These are phyloP conservation scores for Gavia stellata DNA, from an alignment of 2,113 vertebrate genomes.

Conservation along the genomic window DNA sequence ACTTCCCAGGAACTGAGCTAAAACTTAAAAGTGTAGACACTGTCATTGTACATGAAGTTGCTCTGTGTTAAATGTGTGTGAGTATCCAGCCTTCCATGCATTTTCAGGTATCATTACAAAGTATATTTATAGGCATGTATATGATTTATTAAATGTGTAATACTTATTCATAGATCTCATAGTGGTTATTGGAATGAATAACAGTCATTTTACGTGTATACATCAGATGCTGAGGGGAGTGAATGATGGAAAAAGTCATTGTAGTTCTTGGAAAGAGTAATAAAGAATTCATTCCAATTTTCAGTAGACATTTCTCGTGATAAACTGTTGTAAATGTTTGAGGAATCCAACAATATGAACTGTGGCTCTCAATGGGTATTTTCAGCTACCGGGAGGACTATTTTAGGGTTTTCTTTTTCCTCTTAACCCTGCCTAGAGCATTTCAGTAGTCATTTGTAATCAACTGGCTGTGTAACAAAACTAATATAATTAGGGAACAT, in stretches of 20 bases:
- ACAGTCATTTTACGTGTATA: neutral
- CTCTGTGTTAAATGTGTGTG: neutral
- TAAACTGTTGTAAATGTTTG: neutral
- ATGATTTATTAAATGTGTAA: neutral
- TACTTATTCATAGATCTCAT: neutral
- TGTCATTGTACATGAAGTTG: neutral
- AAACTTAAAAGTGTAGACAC: neutral
- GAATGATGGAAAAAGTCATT: neutral
- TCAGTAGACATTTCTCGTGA: neutral
- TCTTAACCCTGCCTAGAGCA: neutral
- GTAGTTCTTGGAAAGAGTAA: neutral
- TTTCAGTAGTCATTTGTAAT: neutral
- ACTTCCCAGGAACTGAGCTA: neutral
- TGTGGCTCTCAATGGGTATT: neutral
- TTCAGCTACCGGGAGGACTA: neutral
- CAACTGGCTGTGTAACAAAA: neutral
- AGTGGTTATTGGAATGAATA: neutral
- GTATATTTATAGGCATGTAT: neutral
- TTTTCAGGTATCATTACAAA: neutral
- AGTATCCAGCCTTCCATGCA: neutral
- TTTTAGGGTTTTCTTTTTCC: neutral
- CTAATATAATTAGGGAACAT: neutral
- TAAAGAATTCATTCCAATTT: neutral
- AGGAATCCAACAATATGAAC: neutral
- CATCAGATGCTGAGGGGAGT: neutral